phyloP scores from a whole-genome alignment of 2,113 vertebrate genomes.

The Osmerus eperlanus region DNA sequence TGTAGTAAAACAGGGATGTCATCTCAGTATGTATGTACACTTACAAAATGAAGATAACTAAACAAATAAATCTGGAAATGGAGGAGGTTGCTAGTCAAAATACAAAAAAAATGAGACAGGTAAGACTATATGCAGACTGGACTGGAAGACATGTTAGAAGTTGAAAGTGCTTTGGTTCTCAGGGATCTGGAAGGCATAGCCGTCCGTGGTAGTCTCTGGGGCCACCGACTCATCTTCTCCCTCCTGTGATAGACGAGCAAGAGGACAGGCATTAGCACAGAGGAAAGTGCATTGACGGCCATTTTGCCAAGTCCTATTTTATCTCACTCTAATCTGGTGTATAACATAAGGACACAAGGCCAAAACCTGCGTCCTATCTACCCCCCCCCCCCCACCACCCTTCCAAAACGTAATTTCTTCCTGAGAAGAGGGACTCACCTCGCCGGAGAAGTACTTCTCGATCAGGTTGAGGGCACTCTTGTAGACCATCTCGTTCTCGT shows the following conservation, averaged over 20 bases:
- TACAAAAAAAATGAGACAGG: slow-evolving; percentile 46
- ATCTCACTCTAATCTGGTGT: too few species aligned
- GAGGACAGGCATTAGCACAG: not conserved
- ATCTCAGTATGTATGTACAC: slow-evolving; percentile 45
- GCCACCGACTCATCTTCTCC: slow-evolving; percentile 79
- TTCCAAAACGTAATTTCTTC: too few species aligned
- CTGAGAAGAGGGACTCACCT: slow-evolving; percentile 66
- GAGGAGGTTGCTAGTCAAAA: not conserved
- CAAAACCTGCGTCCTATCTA: too few species aligned
- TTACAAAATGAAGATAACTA: slow-evolving; percentile 33
- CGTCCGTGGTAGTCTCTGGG: slow-evolving; percentile 74
- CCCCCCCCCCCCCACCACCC: too few species aligned
- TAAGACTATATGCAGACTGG: slow-evolving; percentile 48
- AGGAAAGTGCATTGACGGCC: not conserved
- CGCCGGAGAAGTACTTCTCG: slow-evolving; percentile 85
- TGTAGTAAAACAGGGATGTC: slow-evolving; percentile 32
- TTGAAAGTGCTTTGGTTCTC: slow-evolving; percentile 76
- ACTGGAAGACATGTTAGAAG: slow-evolving; percentile 69
- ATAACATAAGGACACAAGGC: too few species aligned
- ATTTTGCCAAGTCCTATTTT: too few species aligned
- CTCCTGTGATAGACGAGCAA: slow-evolving; percentile 60
- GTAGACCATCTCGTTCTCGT: slow-evolving; percentile 84
- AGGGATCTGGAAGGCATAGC: slow-evolving; percentile 77
- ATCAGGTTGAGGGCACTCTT: slow-evolving; percentile 82
- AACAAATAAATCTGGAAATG: slow-evolving; percentile 22